Evolutionary conservation across 2,113 vertebrate genomes (phyloP).

Genomic region (Kryptolebias marmoratus): DNA sequence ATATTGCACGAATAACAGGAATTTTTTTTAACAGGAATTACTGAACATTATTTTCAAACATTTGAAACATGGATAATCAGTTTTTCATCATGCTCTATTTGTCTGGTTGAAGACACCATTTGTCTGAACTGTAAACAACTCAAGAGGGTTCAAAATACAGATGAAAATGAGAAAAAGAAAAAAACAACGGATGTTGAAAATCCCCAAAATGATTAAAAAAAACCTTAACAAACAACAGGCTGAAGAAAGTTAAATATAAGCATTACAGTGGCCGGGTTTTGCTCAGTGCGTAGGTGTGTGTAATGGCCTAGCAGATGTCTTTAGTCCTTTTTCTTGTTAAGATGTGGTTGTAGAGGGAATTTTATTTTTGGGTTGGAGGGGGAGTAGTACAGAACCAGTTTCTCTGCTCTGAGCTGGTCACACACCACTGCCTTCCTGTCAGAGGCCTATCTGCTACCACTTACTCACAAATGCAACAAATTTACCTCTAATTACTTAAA

Average conservation of each 20-base stretch:
- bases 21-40: conserved; percentile 39
- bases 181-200: conserved; percentile 23
- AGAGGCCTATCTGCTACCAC: conserved; percentile 83
- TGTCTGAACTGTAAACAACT: conserved; percentile 47
- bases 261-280: conserved; percentile 44
- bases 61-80: conserved; percentile 28
- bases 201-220: conserved; percentile 3
- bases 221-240: conserved; percentile 20
- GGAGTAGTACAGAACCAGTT: conserved; percentile 40
- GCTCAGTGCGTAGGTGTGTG: conserved; percentile 59
- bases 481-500: conserved; percentile 81
- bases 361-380: conserved; percentile 35
- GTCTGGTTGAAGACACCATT: conserved; percentile 20
- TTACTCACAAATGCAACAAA: conserved; percentile 83
- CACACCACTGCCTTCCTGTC: conserved; percentile 61
- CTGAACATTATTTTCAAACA: conserved; percentile 14
- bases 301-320: conserved; percentile 67
- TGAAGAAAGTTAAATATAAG: conserved; percentile 37
- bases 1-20: conserved; percentile 46
- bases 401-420: conserved; percentile 61
- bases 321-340: conserved; percentile 54
- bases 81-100: conserved; percentile 55
- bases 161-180: neutral
- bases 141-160: conserved; percentile 6
- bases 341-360: conserved; percentile 45